phyloP scores from a whole-genome alignment of 2,888 invertebrate species.

The Spodoptera picta region DNA sequence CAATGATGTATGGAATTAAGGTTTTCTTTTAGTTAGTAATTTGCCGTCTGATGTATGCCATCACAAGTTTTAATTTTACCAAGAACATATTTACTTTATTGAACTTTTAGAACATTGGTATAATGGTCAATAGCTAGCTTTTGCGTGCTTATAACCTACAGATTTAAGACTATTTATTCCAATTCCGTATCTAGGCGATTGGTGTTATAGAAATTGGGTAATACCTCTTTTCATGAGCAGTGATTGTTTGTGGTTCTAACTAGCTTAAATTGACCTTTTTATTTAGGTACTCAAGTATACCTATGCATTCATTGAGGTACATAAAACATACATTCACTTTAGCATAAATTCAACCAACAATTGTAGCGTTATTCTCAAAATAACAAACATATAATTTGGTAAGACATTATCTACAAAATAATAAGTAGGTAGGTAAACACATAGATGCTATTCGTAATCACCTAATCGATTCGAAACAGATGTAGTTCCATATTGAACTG shows the following conservation, averaged over 20 bases:
- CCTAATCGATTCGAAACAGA: slow-evolving; percentile 58
- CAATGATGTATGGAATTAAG: slow-evolving; percentile 16
- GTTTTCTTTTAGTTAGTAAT: slow-evolving; percentile 19
- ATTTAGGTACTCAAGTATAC: background rate
- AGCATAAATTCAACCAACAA: no score
- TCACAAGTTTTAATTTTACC: no score
- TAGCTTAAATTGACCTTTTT: background rate
- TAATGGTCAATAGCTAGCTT: no score
- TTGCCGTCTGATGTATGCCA: no score
- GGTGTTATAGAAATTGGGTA: no score
- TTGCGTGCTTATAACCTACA: no score
- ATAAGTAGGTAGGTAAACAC: slow-evolving; percentile 30
- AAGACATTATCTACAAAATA: slow-evolving; percentile 19
- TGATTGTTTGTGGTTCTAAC: no score
- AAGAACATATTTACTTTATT: no score
- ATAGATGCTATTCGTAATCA: slow-evolving; percentile 35
- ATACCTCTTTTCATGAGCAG: no score
- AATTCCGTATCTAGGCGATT: no score
- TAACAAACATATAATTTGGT: slow-evolving; percentile 10
- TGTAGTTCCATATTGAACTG: slow-evolving; percentile 50
- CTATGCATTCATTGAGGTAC: background rate
- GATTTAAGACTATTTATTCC: no score
- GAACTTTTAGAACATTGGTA: no score
- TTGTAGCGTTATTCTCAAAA: slow-evolving; percentile 1
- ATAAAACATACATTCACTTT: background rate